Conservation (phyloP, 2,113 vertebrate species). For the Cariama cristata region DNA sequence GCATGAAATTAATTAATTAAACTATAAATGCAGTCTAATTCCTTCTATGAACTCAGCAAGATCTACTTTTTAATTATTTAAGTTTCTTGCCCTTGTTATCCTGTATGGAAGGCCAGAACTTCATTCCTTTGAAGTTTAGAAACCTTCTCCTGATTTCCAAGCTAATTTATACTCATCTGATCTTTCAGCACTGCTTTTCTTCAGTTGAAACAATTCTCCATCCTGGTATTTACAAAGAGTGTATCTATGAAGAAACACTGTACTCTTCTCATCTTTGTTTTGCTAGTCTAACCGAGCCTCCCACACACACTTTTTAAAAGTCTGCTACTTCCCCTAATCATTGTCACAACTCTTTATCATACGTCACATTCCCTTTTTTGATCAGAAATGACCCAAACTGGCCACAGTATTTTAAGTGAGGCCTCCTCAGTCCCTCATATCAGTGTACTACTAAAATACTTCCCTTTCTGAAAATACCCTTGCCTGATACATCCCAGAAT, state of each 20-base stretch:
- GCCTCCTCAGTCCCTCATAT: neutral
- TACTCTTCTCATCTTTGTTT: neutral
- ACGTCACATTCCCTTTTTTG: neutral
- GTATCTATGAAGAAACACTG: neutral
- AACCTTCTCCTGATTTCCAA: conserved; percentile 23
- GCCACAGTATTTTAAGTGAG: neutral
- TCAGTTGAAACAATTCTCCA: conserved; percentile 10
- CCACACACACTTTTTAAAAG: neutral
- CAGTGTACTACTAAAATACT: neutral
- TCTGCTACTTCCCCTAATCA: neutral
- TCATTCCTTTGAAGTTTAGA: conserved; percentile 53
- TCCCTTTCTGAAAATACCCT: conserved; percentile 37
- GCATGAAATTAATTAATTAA: conserved; percentile 74
- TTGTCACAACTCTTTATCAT: neutral
- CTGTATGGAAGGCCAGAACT: conserved; percentile 34
- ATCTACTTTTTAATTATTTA: conserved; percentile 64
- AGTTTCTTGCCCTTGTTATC: conserved; percentile 45
- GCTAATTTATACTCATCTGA: conserved; percentile 53
- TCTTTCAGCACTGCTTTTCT: neutral
- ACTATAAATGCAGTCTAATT: conserved; percentile 60
- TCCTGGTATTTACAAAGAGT: neutral
- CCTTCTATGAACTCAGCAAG: conserved; percentile 50
- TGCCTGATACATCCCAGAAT: neutral
- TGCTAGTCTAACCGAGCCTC: neutral
- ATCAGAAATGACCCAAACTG: conserved; percentile 16